Conservation (phyloP, 2,888 invertebrate species). For the Drosophila anomelani region DNA sequence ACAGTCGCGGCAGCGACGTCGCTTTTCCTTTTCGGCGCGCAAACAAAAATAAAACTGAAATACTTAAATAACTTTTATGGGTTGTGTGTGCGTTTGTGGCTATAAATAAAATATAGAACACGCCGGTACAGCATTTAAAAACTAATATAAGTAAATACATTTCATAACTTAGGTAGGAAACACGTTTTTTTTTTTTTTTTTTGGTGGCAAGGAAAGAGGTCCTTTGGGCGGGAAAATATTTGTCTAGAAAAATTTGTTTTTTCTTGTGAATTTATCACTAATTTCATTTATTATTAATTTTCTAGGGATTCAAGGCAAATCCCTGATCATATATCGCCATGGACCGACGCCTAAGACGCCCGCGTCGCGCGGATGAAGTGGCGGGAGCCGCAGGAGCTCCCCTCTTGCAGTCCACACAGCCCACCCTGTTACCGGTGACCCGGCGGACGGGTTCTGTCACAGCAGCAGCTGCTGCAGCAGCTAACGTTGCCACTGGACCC, state of each 20-base stretch:
- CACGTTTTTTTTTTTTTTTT: conserved; percentile 8
- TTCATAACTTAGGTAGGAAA: background rate
- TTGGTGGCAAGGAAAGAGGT: background rate
- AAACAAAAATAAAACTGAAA: conserved; percentile 55
- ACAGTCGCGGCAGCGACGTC: conserved; percentile 53
- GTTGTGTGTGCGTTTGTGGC: conserved; percentile 39
- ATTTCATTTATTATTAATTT: background rate
- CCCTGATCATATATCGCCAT: conserved; percentile 47
- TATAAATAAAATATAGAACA: conserved; percentile 69
- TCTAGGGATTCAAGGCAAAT: background rate
- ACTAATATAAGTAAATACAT: conserved; percentile 1
- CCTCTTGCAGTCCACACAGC: conserved; percentile 38
- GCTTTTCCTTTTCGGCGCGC: conserved; percentile 45
- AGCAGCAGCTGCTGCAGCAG: conserved; percentile 6
- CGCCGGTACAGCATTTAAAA: conserved; percentile 24
- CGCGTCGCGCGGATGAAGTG: conserved; percentile 61
- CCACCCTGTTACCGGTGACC: conserved; percentile 38
- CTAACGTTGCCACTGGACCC: conserved; percentile 10
- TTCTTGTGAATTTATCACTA: background rate
- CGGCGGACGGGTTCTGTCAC: conserved; percentile 50
- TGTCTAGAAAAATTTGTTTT: too few species aligned
- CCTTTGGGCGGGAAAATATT: conserved; percentile 4
- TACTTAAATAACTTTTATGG: conserved; percentile 20
- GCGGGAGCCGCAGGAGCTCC: conserved; percentile 17
- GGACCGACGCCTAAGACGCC: conserved; percentile 71